Percentiles rank a stretch among this genome's conserved stretches.
Conservation (phyloP, 2,888 invertebrate species). For the Saturnia pavonia region DNA sequence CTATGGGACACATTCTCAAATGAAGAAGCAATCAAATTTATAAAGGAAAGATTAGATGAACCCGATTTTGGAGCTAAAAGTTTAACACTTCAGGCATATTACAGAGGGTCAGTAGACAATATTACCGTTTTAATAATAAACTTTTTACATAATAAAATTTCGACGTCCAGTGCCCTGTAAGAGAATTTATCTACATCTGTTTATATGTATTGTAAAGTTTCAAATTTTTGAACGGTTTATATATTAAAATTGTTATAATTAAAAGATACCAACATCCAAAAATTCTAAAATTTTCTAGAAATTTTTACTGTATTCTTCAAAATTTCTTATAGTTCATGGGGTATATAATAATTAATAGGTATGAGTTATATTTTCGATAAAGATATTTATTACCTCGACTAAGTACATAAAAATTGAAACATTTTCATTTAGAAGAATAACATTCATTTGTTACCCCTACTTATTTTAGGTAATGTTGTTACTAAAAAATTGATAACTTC, state of each 20-base stretch:
- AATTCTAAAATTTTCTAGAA: conserved; percentile 24
- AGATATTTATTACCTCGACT: no score
- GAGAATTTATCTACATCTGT: conserved; percentile 21
- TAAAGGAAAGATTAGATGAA: conserved; percentile 92
- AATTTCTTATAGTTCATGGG: conserved; percentile 7
- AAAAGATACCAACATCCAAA: conserved; percentile 14
- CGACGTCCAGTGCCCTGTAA: conserved; percentile 48
- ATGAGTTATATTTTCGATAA: background rate
- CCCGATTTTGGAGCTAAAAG: conserved; percentile 95
- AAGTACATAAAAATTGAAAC: no score
- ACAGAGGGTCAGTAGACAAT: conserved; percentile 96
- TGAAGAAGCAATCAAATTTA: conserved; percentile 95
- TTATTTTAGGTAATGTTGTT: background rate
- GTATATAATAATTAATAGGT: background rate
- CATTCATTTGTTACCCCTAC: background rate
- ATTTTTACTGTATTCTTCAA: conserved; percentile 20
- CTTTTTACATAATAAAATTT: conserved; percentile 82
- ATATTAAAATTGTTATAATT: conserved; percentile 19
- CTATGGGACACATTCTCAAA: conserved; percentile 98
- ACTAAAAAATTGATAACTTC: background rate
- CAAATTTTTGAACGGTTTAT: conserved; percentile 30
- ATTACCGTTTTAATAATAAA: conserved; percentile 96
- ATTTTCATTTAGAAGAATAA: background rate
- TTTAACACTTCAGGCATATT: conserved; percentile 93
- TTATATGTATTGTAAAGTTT: conserved; percentile 28